phyloP scores from a whole-genome alignment of 2,113 vertebrate genomes.

The Sinocyclocheilus anophthalmus region DNA sequence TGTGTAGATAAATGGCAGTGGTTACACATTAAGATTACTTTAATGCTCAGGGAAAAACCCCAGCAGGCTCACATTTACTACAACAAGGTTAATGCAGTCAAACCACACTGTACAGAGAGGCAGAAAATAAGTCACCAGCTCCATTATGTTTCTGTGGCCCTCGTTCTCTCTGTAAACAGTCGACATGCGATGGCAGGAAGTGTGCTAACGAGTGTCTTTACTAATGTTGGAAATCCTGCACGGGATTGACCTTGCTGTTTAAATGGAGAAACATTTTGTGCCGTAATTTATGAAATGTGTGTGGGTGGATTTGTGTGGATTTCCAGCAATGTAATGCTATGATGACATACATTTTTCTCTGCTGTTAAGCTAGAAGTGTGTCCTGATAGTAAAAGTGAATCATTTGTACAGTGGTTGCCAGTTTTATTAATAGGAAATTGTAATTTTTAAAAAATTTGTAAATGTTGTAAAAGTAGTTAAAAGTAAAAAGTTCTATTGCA shows the following conservation, averaged over 20 bases:
- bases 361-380: neutral
- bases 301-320: neutral
- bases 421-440: neutral
- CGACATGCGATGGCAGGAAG: neutral
- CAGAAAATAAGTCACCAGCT: neutral
- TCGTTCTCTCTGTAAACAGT: neutral
- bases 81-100: neutral
- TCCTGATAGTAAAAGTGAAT: neutral
- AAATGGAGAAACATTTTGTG: neutral
- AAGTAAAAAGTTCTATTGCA: neutral
- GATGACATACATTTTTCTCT: neutral
- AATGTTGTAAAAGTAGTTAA: no score
- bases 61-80: constrained; percentile 8
- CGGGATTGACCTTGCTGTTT: neutral
- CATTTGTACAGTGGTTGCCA: neutral
- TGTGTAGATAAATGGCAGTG: constrained; percentile 6
- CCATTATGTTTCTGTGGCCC: neutral
- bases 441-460: no score
- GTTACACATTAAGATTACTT: constrained; percentile 4
- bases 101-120: neutral
- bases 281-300: neutral
- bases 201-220: neutral
- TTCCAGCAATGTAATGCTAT: neutral
- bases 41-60: neutral
- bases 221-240: neutral